Conservation (phyloP, 2,888 invertebrate genomes). For the Crossocerus cetratus region DNA sequence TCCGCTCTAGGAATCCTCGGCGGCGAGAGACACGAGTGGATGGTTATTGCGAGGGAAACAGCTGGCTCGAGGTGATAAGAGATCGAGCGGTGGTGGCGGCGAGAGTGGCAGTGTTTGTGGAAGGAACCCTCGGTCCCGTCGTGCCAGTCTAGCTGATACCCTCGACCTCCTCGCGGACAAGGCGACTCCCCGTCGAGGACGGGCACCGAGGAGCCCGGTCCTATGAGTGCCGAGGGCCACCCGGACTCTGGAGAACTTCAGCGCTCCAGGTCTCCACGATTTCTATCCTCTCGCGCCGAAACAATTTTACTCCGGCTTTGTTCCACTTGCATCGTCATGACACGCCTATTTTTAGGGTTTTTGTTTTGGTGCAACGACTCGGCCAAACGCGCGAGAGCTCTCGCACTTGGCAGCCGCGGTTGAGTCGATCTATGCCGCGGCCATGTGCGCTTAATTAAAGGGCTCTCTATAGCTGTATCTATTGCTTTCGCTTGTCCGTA, state of each 20-base stretch:
- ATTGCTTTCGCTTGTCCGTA: neutral
- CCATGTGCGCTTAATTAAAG: conserved; percentile 41
- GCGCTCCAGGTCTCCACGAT: conserved; percentile 70
- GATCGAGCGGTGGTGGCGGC: too few relatives aligned
- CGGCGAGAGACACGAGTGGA: neutral
- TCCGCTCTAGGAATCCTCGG: too few relatives aligned
- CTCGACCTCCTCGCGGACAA: conserved; percentile 33
- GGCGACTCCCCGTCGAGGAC: conserved; percentile 9
- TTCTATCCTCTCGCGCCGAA: conserved; percentile 3
- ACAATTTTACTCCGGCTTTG: neutral
- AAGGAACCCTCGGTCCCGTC: conserved; percentile 23
- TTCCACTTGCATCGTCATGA: conserved; percentile 28
- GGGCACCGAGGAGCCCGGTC: conserved; percentile 67
- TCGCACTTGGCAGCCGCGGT: conserved; percentile 15
- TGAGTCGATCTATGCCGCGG: conserved; percentile 29
- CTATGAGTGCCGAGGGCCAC: conserved; percentile 76
- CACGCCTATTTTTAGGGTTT: conserved; percentile 48
- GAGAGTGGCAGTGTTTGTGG: neutral
- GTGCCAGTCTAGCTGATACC: neutral
- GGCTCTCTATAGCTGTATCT: conserved; percentile 16
- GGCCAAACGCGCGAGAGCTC: conserved; percentile 25
- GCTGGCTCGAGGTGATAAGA: too few relatives aligned
- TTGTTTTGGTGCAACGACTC: conserved; percentile 58
- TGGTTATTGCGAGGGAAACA: too few relatives aligned
- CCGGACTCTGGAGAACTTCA: conserved; percentile 76